Evolutionary conservation across 2,888 invertebrate genomes (phyloP).

Genomic region (Himalopsyche kuldschensis): DNA sequence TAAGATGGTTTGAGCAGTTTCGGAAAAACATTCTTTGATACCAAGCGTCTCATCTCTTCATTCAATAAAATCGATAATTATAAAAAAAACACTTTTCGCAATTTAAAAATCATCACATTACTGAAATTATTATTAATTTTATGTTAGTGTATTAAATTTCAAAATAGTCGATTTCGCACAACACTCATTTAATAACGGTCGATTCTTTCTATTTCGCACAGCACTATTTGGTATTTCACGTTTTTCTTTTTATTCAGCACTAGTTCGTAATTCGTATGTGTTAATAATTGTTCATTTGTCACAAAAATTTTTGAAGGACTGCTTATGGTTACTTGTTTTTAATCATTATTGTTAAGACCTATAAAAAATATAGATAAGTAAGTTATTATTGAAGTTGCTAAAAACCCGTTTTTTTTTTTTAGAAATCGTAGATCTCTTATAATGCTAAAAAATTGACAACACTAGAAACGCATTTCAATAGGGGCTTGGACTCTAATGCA

Average conservation of each 20-base stretch:
- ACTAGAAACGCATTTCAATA: too few species aligned
- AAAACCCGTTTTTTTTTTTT: too few species aligned
- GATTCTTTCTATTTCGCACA: neutral
- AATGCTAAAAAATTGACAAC: too few species aligned
- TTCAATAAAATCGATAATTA: neutral
- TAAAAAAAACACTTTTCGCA: neutral
- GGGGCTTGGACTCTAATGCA: too few species aligned
- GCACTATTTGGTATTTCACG: neutral
- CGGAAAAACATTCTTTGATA: neutral
- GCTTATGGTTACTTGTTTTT: too few species aligned
- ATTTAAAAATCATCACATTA: neutral
- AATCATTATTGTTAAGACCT: neutral
- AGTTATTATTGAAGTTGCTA: too few species aligned
- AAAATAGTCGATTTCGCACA: neutral
- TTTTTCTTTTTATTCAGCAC: neutral
- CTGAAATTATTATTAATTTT: neutral
- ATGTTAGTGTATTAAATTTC: neutral
- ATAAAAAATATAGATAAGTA: neutral
- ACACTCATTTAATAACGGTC: neutral
- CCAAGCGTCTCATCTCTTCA: neutral
- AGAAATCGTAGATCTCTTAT: too few species aligned
- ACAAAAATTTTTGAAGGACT: too few species aligned
- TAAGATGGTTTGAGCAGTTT: neutral
- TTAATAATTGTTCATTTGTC: too few species aligned
- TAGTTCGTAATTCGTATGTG: neutral